These are phyloP conservation scores for Spatulosminthurus flaviceps DNA, from an alignment of 2,888 invertebrate genomes.

Conservation along the genomic window DNA sequence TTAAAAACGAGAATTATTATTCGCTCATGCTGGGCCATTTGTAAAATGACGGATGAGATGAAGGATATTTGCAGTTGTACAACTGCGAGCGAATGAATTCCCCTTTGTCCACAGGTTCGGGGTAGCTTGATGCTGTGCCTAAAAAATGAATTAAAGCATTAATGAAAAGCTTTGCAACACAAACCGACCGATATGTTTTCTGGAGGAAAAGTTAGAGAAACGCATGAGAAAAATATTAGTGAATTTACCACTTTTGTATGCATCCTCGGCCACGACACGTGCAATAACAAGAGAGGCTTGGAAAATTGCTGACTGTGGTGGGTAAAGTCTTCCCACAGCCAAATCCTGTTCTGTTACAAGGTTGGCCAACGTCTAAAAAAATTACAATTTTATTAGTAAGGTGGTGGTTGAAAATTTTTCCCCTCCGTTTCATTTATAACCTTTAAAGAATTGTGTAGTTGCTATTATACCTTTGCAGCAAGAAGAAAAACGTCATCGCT, in stretches of 20 bases:
- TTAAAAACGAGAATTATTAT: not conserved
- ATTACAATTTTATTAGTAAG: not conserved
- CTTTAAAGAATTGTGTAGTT: not conserved
- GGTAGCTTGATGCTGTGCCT: slow-evolving; percentile 83
- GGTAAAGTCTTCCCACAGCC: slow-evolving; percentile 88
- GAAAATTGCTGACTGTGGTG: slow-evolving; percentile 82
- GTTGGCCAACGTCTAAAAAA: slow-evolving; percentile 78
- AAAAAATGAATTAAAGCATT: too few species aligned
- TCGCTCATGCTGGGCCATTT: slow-evolving; percentile 60
- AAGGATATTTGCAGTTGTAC: slow-evolving; percentile 81
- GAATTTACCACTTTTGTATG: slow-evolving; percentile 82
- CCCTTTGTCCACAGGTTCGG: slow-evolving; percentile 80
- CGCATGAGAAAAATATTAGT: too few species aligned
- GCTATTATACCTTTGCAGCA: not conserved
- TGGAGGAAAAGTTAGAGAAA: not conserved
- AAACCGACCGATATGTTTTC: not conserved
- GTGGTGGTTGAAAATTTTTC: too few species aligned
- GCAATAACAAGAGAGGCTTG: slow-evolving; percentile 93
- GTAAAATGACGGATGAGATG: slow-evolving; percentile 63
- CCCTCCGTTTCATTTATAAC: not conserved
- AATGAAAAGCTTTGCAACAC: slow-evolving; percentile 7
- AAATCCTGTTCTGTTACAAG: slow-evolving; percentile 85
- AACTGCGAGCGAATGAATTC: slow-evolving; percentile 77
- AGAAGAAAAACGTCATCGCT: not conserved
- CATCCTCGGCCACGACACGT: slow-evolving; percentile 83